These are phyloP conservation scores for Dryas iulia DNA, from an alignment of 1,140 invertebrate genomes.

Conservation along the genomic window DNA sequence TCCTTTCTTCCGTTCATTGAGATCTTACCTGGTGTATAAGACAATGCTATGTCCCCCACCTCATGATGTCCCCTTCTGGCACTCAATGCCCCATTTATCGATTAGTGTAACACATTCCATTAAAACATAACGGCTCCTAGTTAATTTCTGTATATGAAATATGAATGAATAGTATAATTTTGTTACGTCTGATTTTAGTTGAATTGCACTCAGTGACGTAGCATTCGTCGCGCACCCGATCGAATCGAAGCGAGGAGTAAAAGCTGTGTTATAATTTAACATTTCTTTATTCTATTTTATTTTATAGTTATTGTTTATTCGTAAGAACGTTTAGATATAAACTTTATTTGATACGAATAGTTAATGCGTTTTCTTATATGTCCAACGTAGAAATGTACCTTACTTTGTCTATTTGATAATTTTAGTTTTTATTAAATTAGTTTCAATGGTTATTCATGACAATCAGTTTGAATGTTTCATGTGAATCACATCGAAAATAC, in stretches of 20 bases:
- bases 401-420: constrained; percentile 71
- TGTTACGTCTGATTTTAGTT: constrained; percentile 34
- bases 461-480: constrained; percentile 52
- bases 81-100: constrained; percentile 17
- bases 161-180: constrained; percentile 47
- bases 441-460: constrained; percentile 76
- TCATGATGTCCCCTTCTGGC: neutral
- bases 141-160: constrained; percentile 53
- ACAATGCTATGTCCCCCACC: constrained; percentile 61
- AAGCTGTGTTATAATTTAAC: constrained; percentile 80
- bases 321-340: constrained; percentile 76
- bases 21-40: constrained; percentile 53
- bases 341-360: constrained; percentile 75
- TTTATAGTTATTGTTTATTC: constrained; percentile 79
- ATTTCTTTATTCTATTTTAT: constrained; percentile 78
- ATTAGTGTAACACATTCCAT: constrained; percentile 71
- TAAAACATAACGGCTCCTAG: constrained; percentile 60
- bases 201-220: constrained; percentile 43
- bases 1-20: constrained; percentile 63
- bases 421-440: constrained; percentile 72
- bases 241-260: constrained; percentile 63
- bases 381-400: constrained; percentile 72
- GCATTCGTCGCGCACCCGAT: constrained; percentile 59
- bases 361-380: constrained; percentile 68
- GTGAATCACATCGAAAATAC: constrained; percentile 41